Evolutionary conservation across 2,888 invertebrate genomes (phyloP).

Genomic region (Patella caerulea): DNA sequence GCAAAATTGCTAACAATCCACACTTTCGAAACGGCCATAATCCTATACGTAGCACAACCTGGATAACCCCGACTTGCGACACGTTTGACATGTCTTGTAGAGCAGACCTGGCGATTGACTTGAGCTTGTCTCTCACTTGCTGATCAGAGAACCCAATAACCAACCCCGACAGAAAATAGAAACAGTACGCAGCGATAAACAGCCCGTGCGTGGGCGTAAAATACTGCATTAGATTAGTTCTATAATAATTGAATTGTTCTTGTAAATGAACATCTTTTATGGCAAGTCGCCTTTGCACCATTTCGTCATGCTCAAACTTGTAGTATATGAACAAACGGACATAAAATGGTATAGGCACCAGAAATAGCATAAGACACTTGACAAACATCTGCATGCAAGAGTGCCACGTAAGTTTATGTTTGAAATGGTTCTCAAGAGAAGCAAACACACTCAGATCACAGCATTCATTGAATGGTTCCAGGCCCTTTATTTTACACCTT

Average conservation of each 20-base stretch:
- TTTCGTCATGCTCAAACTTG: slow-evolving; percentile 61
- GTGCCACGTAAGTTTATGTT: slow-evolving; percentile 58
- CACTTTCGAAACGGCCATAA: slow-evolving; percentile 66
- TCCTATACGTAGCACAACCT: slow-evolving; percentile 56
- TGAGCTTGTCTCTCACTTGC: slow-evolving; percentile 48
- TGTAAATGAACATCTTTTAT: slow-evolving; percentile 43
- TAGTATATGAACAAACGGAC: slow-evolving; percentile 63
- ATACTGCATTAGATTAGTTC: slow-evolving; percentile 63
- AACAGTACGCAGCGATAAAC: slow-evolving; percentile 60
- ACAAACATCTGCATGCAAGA: slow-evolving; percentile 50
- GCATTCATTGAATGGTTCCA: slow-evolving; percentile 65
- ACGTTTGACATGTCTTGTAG: slow-evolving; percentile 64
- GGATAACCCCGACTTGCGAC: slow-evolving; percentile 60
- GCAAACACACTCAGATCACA: slow-evolving; percentile 63
- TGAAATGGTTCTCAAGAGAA: slow-evolving; percentile 46
- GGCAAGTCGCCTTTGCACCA: slow-evolving; percentile 45
- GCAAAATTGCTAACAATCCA: slow-evolving; percentile 60
- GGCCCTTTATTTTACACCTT: slow-evolving; percentile 61
- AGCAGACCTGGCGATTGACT: slow-evolving; percentile 55
- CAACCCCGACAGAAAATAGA: slow-evolving; percentile 59
- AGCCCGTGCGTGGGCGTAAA: slow-evolving; percentile 62
- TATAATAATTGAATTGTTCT: slow-evolving; percentile 53
- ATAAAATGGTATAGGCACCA: slow-evolving; percentile 66
- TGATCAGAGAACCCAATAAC: slow-evolving; percentile 55
- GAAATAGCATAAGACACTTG: slow-evolving; percentile 54